These are phyloP conservation scores for Chalcis sispes DNA, from an alignment of 2,888 invertebrate genomes.

Conservation along the genomic window DNA sequence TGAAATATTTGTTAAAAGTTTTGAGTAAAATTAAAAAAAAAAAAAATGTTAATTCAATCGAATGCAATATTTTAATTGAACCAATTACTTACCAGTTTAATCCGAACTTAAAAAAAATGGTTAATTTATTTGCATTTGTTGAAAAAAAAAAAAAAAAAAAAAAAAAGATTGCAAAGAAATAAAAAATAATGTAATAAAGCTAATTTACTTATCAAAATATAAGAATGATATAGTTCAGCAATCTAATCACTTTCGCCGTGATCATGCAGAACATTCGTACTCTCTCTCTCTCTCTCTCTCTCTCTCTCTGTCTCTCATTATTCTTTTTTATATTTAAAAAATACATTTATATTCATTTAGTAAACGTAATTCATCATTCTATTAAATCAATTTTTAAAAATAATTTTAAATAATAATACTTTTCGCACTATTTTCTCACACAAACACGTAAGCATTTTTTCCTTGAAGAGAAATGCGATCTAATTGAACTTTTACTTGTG, in stretches of 20 bases:
- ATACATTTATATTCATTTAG: constrained; percentile 61
- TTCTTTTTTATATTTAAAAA: not conserved
- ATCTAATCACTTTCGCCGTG: constrained; percentile 71
- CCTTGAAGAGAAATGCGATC: constrained; percentile 13
- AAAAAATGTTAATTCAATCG: too few relatives aligned
- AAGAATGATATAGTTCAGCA: too few relatives aligned
- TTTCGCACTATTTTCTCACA: constrained; percentile 26
- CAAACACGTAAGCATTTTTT: not conserved
- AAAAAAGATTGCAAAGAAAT: too few relatives aligned
- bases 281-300: constrained; percentile 56
- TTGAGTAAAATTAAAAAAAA: too few relatives aligned
- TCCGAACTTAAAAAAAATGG: too few relatives aligned
- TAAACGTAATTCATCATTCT: constrained; percentile 59
- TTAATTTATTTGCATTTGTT: too few relatives aligned
- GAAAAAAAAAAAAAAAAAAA: too few relatives aligned
- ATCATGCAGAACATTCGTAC: constrained; percentile 13
- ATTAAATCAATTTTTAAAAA: constrained; percentile 44
- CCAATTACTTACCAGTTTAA: too few relatives aligned
- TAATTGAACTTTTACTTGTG: constrained; percentile 37
- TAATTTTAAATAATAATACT: constrained; percentile 35
- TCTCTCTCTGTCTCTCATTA: not conserved
- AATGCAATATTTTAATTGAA: too few relatives aligned
- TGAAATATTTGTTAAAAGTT: too few relatives aligned
- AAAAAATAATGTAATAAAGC: too few relatives aligned
- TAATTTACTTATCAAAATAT: too few relatives aligned